Evolutionary conservation across 2,797 vertebrate species (phyloP), one percentile per base, ranked within the genome.

Genomic region (Eulemur rubriventer): DNA sequence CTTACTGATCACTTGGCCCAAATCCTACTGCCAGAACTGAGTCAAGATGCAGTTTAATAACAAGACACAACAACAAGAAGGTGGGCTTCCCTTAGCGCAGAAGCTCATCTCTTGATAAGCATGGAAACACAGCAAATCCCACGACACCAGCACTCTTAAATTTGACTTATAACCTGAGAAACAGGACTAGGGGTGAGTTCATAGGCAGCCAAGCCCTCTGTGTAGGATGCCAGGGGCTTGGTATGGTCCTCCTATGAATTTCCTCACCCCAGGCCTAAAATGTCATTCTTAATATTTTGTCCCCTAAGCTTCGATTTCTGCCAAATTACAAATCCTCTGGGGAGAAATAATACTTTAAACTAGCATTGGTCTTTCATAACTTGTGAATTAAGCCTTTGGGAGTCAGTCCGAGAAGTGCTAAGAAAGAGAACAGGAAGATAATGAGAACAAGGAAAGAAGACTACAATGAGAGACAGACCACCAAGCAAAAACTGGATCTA

Each of bases 331-430:
- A 95, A 95, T 65, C 78, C 46, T 78, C 92, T 48, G 22, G 83
- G 59, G 69, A 92, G 50, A 95, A 93, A 84, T 46, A 76, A 57
- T 91, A 82, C 61, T 89, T 79, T 85, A 80, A 93, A 35, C n/a
- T 83, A 73, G 63, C 48, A 82, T 28, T 69, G 81, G 52, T 84
- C 65, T 95, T 94, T 95, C 26, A 69, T 48, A 94, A 61, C 38
- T 88, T 57, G 38, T 82, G 88, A 85, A 83, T 70, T 52, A 85
- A 79, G 72, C n/a, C 20, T 93, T 43, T 84, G 80, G 81, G 35
- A 80, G 79, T 43, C n/a, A 24, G 8, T 48, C 30, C 59, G 35
- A 67, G 72, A 95, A 73, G 24, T 52, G 30, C 46, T 80, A 41
- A 91, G 48, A 59, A 73, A 63, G 46, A 85, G 11, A n/a, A n/a